These are phyloP conservation scores for Orchestia grillus DNA, from an alignment of 1,140 invertebrate species.

Conservation along the genomic window DNA sequence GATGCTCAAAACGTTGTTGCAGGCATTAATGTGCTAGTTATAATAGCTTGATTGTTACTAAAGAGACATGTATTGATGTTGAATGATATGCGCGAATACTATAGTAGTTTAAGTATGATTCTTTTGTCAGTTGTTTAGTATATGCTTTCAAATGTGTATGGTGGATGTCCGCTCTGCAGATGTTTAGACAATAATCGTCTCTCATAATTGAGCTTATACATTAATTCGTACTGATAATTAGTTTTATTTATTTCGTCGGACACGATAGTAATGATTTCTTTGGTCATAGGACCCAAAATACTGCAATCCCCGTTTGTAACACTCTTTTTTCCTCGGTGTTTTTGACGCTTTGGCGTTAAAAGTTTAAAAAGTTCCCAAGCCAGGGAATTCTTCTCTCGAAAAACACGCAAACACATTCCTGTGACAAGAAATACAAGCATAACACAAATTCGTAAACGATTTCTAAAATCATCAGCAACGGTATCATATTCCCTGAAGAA, in stretches of 20 bases:
- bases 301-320: not conserved
- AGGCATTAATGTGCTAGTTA: conserved; percentile 56
- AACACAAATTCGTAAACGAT: not conserved
- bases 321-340: not conserved
- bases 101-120: conserved; percentile 53
- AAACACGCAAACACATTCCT: not conserved
- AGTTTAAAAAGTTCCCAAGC: not conserved
- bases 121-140: conserved; percentile 53
- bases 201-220: conserved; percentile 37
- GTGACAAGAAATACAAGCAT: not conserved
- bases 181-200: conserved; percentile 40
- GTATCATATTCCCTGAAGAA: not conserved
- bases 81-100: conserved; percentile 53
- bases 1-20: conserved; percentile 56
- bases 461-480: not conserved
- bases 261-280: not conserved
- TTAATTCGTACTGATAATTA: not conserved
- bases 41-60: conserved; percentile 53
- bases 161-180: conserved; percentile 18
- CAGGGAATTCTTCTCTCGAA: not conserved
- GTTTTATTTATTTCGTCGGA: not conserved
- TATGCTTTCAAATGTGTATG: conserved; percentile 38
- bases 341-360: too few species aligned
- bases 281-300: not conserved
- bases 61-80: conserved; percentile 49